phyloP scores from a whole-genome alignment of 1,140 invertebrate species.

The Hylaeus volcanicus region DNA sequence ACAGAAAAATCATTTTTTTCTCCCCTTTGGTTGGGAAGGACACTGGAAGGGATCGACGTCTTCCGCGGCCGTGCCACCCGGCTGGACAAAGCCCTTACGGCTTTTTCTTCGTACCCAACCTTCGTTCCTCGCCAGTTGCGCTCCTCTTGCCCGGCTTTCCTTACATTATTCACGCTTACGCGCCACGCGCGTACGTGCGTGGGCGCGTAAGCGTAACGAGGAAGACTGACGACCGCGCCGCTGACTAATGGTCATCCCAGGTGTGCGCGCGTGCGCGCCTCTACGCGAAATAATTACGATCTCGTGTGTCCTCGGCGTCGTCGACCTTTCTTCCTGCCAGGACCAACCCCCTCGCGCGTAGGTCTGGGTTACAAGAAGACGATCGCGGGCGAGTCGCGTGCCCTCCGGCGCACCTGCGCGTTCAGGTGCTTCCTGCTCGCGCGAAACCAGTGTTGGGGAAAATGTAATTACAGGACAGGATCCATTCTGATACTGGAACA shows the following conservation, averaged over 20 bases:
- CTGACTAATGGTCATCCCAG: slow-evolving; percentile 33
- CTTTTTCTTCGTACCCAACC: slow-evolving; percentile 41
- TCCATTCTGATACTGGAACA: no score
- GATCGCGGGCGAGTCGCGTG: not conserved
- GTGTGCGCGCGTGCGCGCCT: not conserved
- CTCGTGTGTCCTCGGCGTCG: not conserved
- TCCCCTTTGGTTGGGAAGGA: not conserved
- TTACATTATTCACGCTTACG: slow-evolving; percentile 64
- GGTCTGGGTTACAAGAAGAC: not conserved
- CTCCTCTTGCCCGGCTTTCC: slow-evolving; percentile 39
- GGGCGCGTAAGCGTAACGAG: slow-evolving; percentile 52
- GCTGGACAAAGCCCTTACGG: slow-evolving; percentile 63
- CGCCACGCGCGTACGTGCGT: slow-evolving; percentile 33
- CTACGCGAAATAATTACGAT: not conserved
- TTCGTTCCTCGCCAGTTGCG: slow-evolving; percentile 6
- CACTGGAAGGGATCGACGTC: slow-evolving; percentile 3
- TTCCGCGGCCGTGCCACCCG: slow-evolving; percentile 25
- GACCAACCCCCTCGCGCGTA: not conserved
- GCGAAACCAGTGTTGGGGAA: not conserved
- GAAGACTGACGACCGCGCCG: slow-evolving; percentile 40
- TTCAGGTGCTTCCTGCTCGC: not conserved
- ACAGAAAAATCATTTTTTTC: slow-evolving; percentile 42
- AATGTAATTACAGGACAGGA: no score
- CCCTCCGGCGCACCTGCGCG: not conserved
- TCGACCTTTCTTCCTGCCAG: slow-evolving; percentile 41